Evolutionary conservation across 64 coral and sea anemone genomes (phyloP), one percentile per base, ranked within the genome.

Genomic region (Montipora cactus): DNA sequence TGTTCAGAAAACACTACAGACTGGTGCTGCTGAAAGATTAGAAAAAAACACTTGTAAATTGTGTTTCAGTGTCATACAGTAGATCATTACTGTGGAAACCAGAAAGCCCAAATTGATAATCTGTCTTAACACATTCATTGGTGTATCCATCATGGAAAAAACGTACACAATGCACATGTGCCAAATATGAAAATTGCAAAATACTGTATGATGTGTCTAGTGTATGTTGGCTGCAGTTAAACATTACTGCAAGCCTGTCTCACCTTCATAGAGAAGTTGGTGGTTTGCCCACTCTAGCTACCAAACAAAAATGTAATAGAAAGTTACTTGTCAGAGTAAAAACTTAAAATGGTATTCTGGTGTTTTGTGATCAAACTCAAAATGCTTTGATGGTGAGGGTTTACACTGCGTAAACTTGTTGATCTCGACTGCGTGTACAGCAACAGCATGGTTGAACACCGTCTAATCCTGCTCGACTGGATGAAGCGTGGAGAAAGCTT

Each of bases 271-370:
- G 59, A 84, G 61, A 66, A 14, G 28, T 67, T 84, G 59, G 81
- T 47, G 44, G 61, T 4, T 68, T 47, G 67, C 23, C 59, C 81
- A 62, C 81, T 68, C 81, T 84, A 76, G 74, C 74, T 76, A 68
- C 81, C 61, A 84, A 84, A 84, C 81, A 84, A 84, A 84, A 84
- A 64, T 64, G 61, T 64, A 64, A 64, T 15, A 64, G 61, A 64
- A 64, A 64, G 62, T 84, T 19, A 69, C 61, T 44, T 16, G 14
- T 68, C 67, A 68, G 13, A 37, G 5, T 12, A 67, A 67, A 12
- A 46, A 47, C 6, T 45, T 14, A 76, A 66, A 28, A 58, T 67
- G 61, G 64, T 68, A 15, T 45, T 61, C 21, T 15, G 52, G 50
- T 68, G 61, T 67, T 19, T 68, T 48, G 44, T 84, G 61, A 61